phyloP scores from a whole-genome alignment of 1,140 invertebrate species.

The Drosophila burlai region DNA sequence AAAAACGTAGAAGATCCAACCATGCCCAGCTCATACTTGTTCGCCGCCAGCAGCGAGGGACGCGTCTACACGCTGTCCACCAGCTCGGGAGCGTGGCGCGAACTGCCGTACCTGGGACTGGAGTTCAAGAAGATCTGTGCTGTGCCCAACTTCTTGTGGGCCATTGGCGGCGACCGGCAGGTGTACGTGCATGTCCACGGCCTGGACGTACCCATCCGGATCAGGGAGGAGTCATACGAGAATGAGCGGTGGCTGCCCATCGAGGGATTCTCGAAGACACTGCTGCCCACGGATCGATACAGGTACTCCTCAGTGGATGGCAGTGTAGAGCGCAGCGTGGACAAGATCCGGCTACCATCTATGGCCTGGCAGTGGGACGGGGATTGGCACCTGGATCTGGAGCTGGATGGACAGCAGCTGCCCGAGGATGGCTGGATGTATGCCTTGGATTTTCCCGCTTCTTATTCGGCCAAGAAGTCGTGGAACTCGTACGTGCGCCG shows the following conservation, averaged over 20 bases:
- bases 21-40: constrained; percentile 92
- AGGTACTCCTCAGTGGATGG: constrained; percentile 94
- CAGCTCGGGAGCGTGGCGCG: constrained; percentile 91
- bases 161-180: constrained; percentile 95
- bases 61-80: constrained; percentile 93
- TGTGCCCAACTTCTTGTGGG: constrained; percentile 94
- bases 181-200: constrained; percentile 96
- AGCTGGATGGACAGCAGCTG: constrained; percentile 93
- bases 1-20: constrained; percentile 6
- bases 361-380: constrained; percentile 98
- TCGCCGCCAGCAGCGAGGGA: constrained; percentile 94
- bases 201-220: constrained; percentile 94
- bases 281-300: constrained; percentile 94
- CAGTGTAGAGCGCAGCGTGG: constrained; percentile 90
- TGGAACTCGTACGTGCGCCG: constrained; percentile 96
- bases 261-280: constrained; percentile 92
- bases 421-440: constrained; percentile 98
- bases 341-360: constrained; percentile 93
- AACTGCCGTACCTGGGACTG: constrained; percentile 93
- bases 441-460: constrained; percentile 95
- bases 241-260: constrained; percentile 97
- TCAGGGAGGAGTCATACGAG: constrained; percentile 96
- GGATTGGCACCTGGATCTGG: constrained; percentile 95
- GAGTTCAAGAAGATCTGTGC: constrained; percentile 95
- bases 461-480: constrained; percentile 92